A percentile compares a stretch with the other conserved stretches of the same genome.
These are phyloP conservation scores for Mesoligia furuncula DNA, from an alignment of 2,888 invertebrate genomes.

Conservation along the genomic window DNA sequence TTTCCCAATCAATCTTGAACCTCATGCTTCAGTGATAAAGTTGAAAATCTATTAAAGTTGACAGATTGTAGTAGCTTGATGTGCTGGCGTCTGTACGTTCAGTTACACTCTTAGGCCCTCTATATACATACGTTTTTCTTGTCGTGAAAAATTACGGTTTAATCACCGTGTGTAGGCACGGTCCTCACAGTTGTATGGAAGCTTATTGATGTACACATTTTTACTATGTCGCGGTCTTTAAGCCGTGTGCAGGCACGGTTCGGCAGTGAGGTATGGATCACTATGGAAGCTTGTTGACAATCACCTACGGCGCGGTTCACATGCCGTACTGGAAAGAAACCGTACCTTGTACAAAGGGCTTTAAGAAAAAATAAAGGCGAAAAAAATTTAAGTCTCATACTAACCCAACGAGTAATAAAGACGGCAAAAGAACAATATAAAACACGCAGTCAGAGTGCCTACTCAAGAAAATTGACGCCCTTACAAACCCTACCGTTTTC, in stretches of 20 bases:
- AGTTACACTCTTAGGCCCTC: neutral
- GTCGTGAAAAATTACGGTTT: neutral
- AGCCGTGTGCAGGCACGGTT: neutral
- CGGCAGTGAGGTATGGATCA: no score
- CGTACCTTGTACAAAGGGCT: neutral
- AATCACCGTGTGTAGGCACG: neutral
- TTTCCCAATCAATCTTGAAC: no score
- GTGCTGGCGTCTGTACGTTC: no score
- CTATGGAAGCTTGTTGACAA: neutral
- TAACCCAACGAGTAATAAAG: constrained; percentile 33
- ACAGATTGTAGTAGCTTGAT: no score
- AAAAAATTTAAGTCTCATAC: constrained; percentile 8
- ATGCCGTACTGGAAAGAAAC: neutral
- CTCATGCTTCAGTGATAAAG: no score
- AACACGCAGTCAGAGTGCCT: constrained; percentile 40
- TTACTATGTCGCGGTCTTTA: neutral
- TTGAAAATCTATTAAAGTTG: no score
- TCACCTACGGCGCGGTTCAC: neutral
- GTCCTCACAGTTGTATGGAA: no score
- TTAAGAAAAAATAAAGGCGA: neutral
- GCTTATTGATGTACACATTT: neutral
- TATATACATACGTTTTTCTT: neutral
- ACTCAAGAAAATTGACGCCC: constrained; percentile 58
- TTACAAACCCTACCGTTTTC: constrained; percentile 48
- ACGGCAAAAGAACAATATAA: constrained; percentile 39